These are phyloP conservation scores for Clarias platycephalus DNA, from an alignment of 2,797 vertebrate species.

Conservation along the genomic window DNA sequence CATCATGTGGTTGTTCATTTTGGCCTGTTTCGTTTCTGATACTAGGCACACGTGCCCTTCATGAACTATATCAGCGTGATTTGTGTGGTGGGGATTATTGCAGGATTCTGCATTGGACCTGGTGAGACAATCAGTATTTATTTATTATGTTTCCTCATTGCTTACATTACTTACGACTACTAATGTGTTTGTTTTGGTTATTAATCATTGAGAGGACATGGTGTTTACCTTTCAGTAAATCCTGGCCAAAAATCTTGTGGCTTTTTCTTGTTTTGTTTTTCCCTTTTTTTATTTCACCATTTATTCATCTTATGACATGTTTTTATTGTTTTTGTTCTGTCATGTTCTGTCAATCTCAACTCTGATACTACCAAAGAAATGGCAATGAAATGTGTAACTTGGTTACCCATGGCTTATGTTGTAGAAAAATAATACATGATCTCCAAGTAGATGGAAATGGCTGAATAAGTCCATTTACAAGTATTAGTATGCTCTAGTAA, in stretches of 20 bases:
- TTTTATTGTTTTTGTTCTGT: not conserved
- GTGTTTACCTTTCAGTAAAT: not conserved
- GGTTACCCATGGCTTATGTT: not conserved
- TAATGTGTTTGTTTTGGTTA: not conserved
- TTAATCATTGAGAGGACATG: not conserved
- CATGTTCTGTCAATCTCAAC: not conserved
- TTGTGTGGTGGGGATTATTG: constrained; percentile 87
- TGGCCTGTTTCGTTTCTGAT: constrained; percentile 21
- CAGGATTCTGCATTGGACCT: constrained; percentile 91
- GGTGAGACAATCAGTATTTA: constrained; percentile 67
- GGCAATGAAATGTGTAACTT: not conserved
- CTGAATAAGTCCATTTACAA: not conserved
- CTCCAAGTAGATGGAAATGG: not conserved
- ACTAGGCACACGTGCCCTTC: constrained; percentile 71
- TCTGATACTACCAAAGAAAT: not conserved
- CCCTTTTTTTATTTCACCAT: not conserved
- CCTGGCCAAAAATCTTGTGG: not conserved
- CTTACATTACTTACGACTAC: not conserved
- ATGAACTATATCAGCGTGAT: constrained; percentile 80
- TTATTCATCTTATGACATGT: not conserved
- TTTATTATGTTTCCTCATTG: not conserved
- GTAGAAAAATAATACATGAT: not conserved
- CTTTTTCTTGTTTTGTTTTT: not conserved
- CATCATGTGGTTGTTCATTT: not conserved
- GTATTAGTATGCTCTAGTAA: not conserved